Evolutionary conservation across 2,113 vertebrate genomes (phyloP).

Genomic region (Rana temporaria): DNA sequence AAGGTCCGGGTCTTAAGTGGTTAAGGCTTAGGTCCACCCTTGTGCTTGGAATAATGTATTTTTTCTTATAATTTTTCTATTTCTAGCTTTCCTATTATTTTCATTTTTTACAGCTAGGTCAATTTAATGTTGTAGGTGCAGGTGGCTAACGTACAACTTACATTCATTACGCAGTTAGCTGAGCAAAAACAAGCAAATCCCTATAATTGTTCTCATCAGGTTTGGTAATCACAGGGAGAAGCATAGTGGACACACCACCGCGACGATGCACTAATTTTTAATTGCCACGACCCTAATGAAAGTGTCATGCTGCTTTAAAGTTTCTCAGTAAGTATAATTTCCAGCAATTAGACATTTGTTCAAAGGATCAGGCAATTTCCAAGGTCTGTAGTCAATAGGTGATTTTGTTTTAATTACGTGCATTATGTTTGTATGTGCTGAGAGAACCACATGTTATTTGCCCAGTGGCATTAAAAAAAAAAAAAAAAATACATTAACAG

Average conservation of each 20-base stretch:
- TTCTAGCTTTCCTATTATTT: not conserved
- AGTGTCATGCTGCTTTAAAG: conserved; percentile 24
- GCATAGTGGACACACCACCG: conserved; percentile 25
- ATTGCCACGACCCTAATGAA: conserved; percentile 29
- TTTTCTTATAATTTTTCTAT: not conserved
- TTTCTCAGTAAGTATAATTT: conserved; percentile 3
- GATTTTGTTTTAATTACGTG: not conserved
- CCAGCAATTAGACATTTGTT: conserved; percentile 21
- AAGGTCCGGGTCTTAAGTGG: too few species aligned
- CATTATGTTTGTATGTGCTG: not conserved
- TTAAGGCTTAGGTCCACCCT: too few species aligned
- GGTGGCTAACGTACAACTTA: not conserved
- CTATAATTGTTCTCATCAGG: conserved; percentile 19
- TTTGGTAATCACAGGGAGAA: not conserved
- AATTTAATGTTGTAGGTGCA: not conserved
- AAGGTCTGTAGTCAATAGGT: not conserved
- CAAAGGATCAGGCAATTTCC: not conserved
- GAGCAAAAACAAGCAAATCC: not conserved
- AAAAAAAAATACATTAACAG: too few species aligned
- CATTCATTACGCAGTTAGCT: not conserved
- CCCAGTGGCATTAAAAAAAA: not conserved
- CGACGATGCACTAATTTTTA: conserved; percentile 24
- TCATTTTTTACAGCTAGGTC: not conserved
- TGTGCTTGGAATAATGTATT: not conserved
- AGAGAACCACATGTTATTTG: not conserved